Conservation (phyloP, 2,888 invertebrate genomes). For the Phalangium opilio region DNA sequence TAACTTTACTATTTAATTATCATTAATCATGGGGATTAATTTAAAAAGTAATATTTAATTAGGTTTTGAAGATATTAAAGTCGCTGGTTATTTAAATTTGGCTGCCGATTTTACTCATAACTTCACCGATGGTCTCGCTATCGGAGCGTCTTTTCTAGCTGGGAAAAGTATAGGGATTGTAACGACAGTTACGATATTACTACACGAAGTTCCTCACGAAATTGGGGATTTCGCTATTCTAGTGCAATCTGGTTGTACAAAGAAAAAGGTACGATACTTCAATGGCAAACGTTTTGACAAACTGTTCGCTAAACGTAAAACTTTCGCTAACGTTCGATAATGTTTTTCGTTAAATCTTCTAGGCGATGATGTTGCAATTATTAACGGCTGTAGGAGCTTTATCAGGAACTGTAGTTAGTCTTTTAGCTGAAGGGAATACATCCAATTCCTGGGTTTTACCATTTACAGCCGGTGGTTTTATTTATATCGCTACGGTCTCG, state of each 20-base stretch:
- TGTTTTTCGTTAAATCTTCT: slow-evolving; percentile 8
- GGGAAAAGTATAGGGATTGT: slow-evolving; percentile 45
- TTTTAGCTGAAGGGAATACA: slow-evolving; percentile 59
- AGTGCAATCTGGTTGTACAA: slow-evolving; percentile 87
- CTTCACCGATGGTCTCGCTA: slow-evolving; percentile 97
- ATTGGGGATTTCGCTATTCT: slow-evolving; percentile 99
- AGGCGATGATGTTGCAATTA: slow-evolving; percentile 87
- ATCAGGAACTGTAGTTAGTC: slow-evolving; percentile 75
- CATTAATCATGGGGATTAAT: too few relatives aligned
- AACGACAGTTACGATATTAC: slow-evolving; percentile 85
- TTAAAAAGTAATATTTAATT: too few relatives aligned
- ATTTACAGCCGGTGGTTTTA: slow-evolving; percentile 98
- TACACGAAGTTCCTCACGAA: slow-evolving; percentile 99
- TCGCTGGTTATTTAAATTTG: slow-evolving; percentile 86
- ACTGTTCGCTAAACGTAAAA: too few relatives aligned
- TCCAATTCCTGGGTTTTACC: slow-evolving; percentile 81
- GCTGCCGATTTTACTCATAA: slow-evolving; percentile 98
- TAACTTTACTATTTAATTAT: background rate
- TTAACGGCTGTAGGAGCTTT: slow-evolving; percentile 89
- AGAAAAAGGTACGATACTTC: slow-evolving; percentile 47
- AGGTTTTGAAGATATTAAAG: slow-evolving; percentile 41
- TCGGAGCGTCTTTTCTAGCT: slow-evolving; percentile 91
- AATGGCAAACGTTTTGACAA: background rate
- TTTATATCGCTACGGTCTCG: slow-evolving; percentile 97
- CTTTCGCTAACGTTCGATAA: background rate